These are phyloP conservation scores for Drosophila picticornis DNA, from an alignment of 2,888 invertebrate genomes.

Conservation along the genomic window DNA sequence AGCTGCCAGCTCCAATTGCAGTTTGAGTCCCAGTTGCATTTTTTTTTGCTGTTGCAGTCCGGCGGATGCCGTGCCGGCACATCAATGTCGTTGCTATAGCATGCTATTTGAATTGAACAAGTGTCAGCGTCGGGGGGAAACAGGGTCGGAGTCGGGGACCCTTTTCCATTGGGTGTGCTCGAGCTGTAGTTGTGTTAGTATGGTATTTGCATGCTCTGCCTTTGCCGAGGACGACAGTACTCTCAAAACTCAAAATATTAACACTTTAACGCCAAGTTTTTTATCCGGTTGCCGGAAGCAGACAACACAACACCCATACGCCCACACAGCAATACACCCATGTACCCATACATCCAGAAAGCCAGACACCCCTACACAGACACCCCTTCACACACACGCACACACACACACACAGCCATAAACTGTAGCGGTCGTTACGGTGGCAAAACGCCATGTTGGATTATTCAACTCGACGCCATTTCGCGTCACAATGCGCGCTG, in stretches of 20 bases:
- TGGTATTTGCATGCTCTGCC: constrained; percentile 70
- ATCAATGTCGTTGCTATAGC: constrained; percentile 75
- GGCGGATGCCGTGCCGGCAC: constrained; percentile 76
- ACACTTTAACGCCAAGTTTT: constrained; percentile 79
- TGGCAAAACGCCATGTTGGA: constrained; percentile 79
- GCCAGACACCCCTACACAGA: constrained; percentile 11
- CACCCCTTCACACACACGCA: neutral
- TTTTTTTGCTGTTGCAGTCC: constrained; percentile 31
- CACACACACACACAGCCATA: constrained; percentile 31
- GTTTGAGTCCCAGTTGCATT: constrained; percentile 30
- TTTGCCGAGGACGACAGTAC: constrained; percentile 51
- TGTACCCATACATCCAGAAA: neutral
- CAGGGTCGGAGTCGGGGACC: constrained; percentile 9
- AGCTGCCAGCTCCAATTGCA: constrained; percentile 23
- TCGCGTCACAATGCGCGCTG: constrained; percentile 80
- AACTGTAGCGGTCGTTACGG: constrained; percentile 68
- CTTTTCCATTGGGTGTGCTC: constrained; percentile 12
- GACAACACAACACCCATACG: constrained; percentile 68
- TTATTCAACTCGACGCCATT: constrained; percentile 81
- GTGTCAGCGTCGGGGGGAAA: constrained; percentile 78
- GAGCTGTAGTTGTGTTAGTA: constrained; percentile 17
- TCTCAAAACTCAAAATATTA: constrained; percentile 81
- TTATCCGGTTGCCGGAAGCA: constrained; percentile 81
- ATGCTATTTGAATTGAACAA: constrained; percentile 80
- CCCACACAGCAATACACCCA: constrained; percentile 9